These are phyloP conservation scores for Stigmatopora argus DNA, from an alignment of 2,113 vertebrate species.

Conservation along the genomic window DNA sequence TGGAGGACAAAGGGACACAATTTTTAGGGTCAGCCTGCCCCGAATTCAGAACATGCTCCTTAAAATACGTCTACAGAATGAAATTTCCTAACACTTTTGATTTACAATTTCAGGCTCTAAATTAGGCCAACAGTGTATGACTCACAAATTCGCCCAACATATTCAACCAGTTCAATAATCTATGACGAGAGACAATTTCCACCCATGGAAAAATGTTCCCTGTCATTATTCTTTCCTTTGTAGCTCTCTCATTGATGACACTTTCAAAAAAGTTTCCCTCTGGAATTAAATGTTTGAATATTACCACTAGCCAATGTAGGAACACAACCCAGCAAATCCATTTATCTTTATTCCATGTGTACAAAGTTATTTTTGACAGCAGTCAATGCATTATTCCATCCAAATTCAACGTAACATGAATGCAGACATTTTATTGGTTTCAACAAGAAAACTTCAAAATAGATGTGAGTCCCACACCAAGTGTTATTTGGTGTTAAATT, in stretches of 20 bases:
- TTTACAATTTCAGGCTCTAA: background rate
- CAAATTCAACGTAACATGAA: background rate
- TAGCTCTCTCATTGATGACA: background rate
- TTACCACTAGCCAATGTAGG: background rate
- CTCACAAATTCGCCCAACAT: background rate
- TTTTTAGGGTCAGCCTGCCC: constrained; percentile 25
- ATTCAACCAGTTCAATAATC: background rate
- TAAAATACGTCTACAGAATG: constrained; percentile 18
- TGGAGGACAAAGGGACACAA: constrained; percentile 9
- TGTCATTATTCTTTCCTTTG: background rate
- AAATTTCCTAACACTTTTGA: constrained; percentile 11
- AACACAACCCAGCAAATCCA: too few species aligned
- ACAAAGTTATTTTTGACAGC: background rate
- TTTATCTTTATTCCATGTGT: too few species aligned
- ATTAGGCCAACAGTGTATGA: background rate
- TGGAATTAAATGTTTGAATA: background rate
- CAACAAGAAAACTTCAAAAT: background rate
- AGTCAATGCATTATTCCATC: background rate
- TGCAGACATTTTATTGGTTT: background rate
- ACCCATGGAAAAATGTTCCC: background rate
- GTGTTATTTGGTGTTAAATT: background rate
- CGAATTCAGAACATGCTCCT: constrained; percentile 12
- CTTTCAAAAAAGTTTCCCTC: background rate
- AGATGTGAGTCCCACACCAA: background rate
- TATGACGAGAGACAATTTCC: background rate